Evolutionary conservation across 2,113 vertebrate genomes (phyloP).

Genomic region (Salvelinus namaycush): DNA sequence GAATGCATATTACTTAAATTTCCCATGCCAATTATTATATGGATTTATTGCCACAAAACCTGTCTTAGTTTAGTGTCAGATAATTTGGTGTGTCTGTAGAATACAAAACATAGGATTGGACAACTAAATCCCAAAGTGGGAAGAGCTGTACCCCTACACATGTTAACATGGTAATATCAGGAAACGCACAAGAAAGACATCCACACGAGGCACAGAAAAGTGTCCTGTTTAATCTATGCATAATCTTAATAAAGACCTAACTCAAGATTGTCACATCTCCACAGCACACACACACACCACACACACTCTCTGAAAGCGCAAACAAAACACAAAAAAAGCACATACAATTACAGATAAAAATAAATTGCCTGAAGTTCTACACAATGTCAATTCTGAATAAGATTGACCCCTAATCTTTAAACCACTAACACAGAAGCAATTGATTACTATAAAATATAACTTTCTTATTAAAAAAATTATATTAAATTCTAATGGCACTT

Average conservation of each 20-base stretch:
- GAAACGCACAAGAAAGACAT: slow-evolving; percentile 44
- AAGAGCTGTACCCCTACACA: background rate
- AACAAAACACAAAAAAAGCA: slow-evolving; percentile 64
- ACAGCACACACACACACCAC: slow-evolving; percentile 75
- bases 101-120: background rate
- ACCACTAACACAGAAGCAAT: slow-evolving; percentile 75
- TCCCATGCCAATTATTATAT: background rate
- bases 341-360: slow-evolving; percentile 66
- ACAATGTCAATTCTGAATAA: slow-evolving; percentile 73
- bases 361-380: slow-evolving; percentile 70
- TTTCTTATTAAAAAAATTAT: slow-evolving; percentile 81
- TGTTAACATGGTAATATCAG: background rate
- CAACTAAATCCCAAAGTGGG: background rate
- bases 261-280: slow-evolving; percentile 84
- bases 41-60: background rate
- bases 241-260: slow-evolving; percentile 77
- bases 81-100: background rate
- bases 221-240: slow-evolving; percentile 79
- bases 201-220: slow-evolving; percentile 65
- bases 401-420: slow-evolving; percentile 81
- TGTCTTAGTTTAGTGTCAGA: background rate
- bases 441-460: slow-evolving; percentile 81
- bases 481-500: slow-evolving; percentile 85
- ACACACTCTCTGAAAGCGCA: slow-evolving; percentile 71
- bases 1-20: background rate